Evolutionary conservation across 2,888 invertebrate species (phyloP), one percentile per base, ranked within the genome.

Genomic region (Drosophila paramelanica): DNA sequence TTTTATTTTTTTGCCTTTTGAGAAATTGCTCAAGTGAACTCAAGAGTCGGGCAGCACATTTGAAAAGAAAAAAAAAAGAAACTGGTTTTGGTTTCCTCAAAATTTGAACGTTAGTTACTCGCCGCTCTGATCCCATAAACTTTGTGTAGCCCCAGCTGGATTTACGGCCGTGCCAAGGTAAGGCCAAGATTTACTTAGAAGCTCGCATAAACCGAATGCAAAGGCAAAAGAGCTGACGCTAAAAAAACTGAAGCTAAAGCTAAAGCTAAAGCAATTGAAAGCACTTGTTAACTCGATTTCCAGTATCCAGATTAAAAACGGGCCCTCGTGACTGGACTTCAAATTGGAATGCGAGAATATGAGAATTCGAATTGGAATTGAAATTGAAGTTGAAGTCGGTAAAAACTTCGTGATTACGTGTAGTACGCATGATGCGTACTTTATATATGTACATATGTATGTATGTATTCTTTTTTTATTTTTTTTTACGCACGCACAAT

Each of bases 11-110:
- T 38, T 65, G 36, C 50, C 53, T 70, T 60, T 67, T 55, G 42
- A 62, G 61, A 71, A 72, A 73, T 73, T 67, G 72, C 72, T 72
- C 58, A 73, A 73, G 72, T 73, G 72, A 73, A 73, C 72, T 73
- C 62, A 50, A 72, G 51, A 73, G 67, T 67, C 57, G 43, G 61
- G 70, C 70, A 43, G 58, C 58, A 56, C 60, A 71, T 60, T 68
- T 70, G 42, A 56, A 52, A 23, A 23, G 3, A 23, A 23, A 23
- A 23, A 23, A 23, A 2, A 17, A 17, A n/a, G n/a, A 72, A 73
- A 73, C 73, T 62, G 73, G 73, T 73, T 73, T 73, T 56, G 17
- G 47, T 36, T 56, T 64, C 42, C 49, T 25, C 61, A 70, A 49
- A 67, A 46, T 49, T 38, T 36, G 10, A 58, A 62, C 36, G 60